Conservation (phyloP, 2,888 invertebrate species). For the Eucera pruinosa region DNA sequence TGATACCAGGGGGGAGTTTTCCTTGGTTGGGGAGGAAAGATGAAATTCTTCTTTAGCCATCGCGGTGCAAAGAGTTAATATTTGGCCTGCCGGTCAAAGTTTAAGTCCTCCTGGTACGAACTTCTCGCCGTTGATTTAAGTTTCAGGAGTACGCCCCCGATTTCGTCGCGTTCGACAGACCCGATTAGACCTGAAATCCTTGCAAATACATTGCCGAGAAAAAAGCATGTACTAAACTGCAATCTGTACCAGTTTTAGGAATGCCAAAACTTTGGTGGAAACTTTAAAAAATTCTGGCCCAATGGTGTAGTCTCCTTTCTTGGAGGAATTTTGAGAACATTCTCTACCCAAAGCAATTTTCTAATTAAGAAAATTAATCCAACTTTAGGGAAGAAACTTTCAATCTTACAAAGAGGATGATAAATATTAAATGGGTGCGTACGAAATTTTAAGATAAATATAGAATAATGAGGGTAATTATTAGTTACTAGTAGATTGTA, state of each 20-base stretch:
- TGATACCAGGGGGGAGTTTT: neutral
- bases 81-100: slow-evolving; percentile 49
- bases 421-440: no score
- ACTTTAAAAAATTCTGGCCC: neutral
- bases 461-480: no score
- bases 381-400: no score
- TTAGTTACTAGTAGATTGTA: no score
- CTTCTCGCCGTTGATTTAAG: slow-evolving; percentile 38
- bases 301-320: no score
- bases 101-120: slow-evolving; percentile 28
- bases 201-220: slow-evolving; percentile 3
- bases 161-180: slow-evolving; percentile 8
- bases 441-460: no score
- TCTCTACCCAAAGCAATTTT: no score
- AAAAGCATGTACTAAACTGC: neutral
- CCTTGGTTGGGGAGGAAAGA: neutral
- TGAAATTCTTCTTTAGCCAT: slow-evolving; percentile 12
- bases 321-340: no score
- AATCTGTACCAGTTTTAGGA: no score
- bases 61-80: slow-evolving; percentile 42
- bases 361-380: no score
- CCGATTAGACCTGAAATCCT: slow-evolving; percentile 18
- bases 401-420: no score
- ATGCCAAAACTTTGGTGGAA: no score
- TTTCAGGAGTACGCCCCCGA: slow-evolving; percentile 33